Conservation (phyloP, 2,888 invertebrate species). For the Cylindroiulus punctatus region DNA sequence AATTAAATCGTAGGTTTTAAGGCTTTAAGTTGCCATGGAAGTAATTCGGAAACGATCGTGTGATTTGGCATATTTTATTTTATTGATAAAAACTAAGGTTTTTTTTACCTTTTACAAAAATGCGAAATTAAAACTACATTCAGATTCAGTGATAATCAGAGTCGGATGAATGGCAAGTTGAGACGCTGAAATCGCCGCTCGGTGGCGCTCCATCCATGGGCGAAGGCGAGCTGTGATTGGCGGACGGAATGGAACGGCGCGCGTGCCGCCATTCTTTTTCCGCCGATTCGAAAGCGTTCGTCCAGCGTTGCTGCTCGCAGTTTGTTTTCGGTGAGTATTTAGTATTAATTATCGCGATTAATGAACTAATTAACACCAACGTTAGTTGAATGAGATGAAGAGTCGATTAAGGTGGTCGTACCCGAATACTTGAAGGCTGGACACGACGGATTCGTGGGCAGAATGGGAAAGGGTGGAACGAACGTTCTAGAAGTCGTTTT, state of each 20-base stretch:
- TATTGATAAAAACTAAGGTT: conserved; percentile 36
- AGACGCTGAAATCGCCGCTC: neutral
- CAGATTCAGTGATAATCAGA: neutral
- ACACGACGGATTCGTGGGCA: neutral
- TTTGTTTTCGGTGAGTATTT: neutral
- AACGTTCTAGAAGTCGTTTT: too few species aligned
- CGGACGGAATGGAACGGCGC: neutral
- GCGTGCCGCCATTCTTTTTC: neutral
- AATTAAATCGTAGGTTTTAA: too few species aligned
- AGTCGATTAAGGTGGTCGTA: neutral
- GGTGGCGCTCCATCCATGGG: neutral
- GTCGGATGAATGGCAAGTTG: neutral
- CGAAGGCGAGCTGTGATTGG: neutral
- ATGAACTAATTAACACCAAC: neutral
- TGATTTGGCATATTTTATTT: neutral
- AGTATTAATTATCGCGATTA: neutral
- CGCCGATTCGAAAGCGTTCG: neutral
- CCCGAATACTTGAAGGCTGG: conserved; percentile 22
- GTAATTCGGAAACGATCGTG: too few species aligned
- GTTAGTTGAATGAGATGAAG: neutral
- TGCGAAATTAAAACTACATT: conserved; percentile 23
- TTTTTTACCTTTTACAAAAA: conserved; percentile 13
- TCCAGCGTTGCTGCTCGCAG: too few species aligned
- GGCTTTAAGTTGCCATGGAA: too few species aligned
- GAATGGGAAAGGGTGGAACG: too few species aligned